Conservation (phyloP, 2,113 vertebrate species). For the Struthio camelus region DNA sequence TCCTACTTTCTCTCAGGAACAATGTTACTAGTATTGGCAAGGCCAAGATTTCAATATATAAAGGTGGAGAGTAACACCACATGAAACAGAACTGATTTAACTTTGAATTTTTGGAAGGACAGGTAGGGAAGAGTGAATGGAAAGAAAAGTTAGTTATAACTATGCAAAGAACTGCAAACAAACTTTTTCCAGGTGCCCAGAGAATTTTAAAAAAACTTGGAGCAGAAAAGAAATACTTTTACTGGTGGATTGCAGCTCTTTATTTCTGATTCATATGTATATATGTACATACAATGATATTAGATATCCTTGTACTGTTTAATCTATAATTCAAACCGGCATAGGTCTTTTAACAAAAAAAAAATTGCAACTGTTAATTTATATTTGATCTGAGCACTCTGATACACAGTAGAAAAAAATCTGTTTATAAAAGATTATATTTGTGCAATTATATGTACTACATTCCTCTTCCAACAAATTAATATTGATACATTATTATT, state of each 20-base stretch:
- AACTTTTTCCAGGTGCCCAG: neutral
- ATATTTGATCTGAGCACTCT: constrained; percentile 61
- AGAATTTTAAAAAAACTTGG: neutral
- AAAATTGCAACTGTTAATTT: constrained; percentile 43
- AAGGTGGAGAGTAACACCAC: neutral
- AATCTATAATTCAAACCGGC: constrained; percentile 55
- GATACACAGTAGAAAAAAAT: constrained; percentile 70
- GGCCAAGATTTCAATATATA: neutral
- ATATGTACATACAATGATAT: constrained; percentile 45
- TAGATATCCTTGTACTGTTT: constrained; percentile 70
- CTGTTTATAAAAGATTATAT: constrained; percentile 72
- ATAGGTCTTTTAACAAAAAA: constrained; percentile 55
- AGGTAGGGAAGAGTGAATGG: neutral
- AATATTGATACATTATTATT: constrained; percentile 22
- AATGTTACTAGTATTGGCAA: neutral
- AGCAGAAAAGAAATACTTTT: constrained; percentile 3
- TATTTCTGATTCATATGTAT: constrained; percentile 71
- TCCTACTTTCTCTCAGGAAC: neutral
- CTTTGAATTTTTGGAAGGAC: neutral
- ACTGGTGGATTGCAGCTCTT: constrained; percentile 54
- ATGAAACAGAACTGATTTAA: rapidly evolving
- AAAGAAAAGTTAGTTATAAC: neutral
- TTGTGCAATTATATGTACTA: constrained; percentile 57
- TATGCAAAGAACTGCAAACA: neutral
- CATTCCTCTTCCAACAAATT: constrained; percentile 61